Base-by-base conservation (phyloP, 1,140 invertebrate species). In the Diprion similis region DNA sequence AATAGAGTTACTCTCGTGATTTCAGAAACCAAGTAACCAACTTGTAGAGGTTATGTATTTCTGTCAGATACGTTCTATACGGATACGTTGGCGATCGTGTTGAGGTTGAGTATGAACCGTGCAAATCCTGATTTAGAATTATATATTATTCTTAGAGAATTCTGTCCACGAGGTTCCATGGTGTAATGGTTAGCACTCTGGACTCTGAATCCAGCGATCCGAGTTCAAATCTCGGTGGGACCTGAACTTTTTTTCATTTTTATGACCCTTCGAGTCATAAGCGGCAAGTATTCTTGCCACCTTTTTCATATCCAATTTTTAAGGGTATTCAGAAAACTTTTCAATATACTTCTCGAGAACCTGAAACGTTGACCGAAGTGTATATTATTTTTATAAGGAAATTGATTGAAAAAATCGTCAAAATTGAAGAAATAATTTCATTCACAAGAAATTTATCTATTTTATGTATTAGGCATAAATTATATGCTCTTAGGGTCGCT, bases 171-270 rank as follows among this genome's bases (percentile, higher is more conserved):
- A 6, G 51, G 51, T 59, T 59, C 51, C 51, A 59, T 59, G 51
- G 51, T 59, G 51, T 59, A 59, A 59, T 59, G 51, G 51, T 59
- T 59, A 59, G 51, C 51, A 94, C 93, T 94, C 93, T 94, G 93
- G 93, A 95, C 93, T 95, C 90, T 95, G 93, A 94, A 94, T 94
- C 93, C 93, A 94, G 93, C 93, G 93, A 94, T 94, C 92, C 92
- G 92, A 94, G 93, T 94, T 93, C 92, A 92, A 93, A 92, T 93
- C 92, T 93, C 92, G 92, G 92, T 93, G 92, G 92, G 91, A 93
- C 92, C 92, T 93, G 46, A 4, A 71, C 82, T 74, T 85, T 86
- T 83, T 77, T 76, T 74, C 72, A 37, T 37, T 59, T 6, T 8
- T 8, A 0, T 59, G 10, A 51, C 10, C 51, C 51, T 8, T 59